Conservation (phyloP, 2,888 invertebrate genomes). For the Phaedon cochleariae region DNA sequence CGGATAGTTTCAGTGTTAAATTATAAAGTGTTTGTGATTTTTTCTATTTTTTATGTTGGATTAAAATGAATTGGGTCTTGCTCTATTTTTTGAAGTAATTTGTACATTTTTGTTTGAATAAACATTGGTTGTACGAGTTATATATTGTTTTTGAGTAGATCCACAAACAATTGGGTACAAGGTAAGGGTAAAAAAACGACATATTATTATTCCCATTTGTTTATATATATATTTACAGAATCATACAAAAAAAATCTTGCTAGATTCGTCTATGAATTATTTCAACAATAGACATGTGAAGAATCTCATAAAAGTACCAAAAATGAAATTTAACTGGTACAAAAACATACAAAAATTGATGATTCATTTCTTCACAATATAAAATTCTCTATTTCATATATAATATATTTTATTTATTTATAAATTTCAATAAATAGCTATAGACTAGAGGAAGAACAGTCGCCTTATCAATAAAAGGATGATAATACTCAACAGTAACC, state of each 20-base stretch:
- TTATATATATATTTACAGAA: not conserved
- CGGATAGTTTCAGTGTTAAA: not conserved
- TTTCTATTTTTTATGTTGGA: not conserved
- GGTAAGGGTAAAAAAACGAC: not conserved
- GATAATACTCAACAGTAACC: constrained; percentile 62
- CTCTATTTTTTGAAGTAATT: not conserved
- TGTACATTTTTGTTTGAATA: constrained; percentile 1
- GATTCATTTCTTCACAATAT: constrained; percentile 26
- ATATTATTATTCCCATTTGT: not conserved
- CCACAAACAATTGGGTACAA: too few species aligned
- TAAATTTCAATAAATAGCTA: constrained; percentile 18
- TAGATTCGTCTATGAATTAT: not conserved
- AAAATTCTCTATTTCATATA: constrained; percentile 28
- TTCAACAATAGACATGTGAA: not conserved
- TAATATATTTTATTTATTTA: constrained; percentile 22
- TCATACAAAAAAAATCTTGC: not conserved
- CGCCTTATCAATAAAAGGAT: constrained; percentile 63
- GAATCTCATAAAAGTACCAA: not conserved
- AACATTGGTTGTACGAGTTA: not conserved
- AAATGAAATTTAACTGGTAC: too few species aligned
- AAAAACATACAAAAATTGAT: too few species aligned
- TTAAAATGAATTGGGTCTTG: not conserved
- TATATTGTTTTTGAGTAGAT: not conserved
- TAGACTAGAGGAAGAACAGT: constrained; percentile 61
- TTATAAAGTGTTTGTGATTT: not conserved